Conservation (phyloP, 2,113 vertebrate species). For the Petrocephalus microphthalmus region DNA sequence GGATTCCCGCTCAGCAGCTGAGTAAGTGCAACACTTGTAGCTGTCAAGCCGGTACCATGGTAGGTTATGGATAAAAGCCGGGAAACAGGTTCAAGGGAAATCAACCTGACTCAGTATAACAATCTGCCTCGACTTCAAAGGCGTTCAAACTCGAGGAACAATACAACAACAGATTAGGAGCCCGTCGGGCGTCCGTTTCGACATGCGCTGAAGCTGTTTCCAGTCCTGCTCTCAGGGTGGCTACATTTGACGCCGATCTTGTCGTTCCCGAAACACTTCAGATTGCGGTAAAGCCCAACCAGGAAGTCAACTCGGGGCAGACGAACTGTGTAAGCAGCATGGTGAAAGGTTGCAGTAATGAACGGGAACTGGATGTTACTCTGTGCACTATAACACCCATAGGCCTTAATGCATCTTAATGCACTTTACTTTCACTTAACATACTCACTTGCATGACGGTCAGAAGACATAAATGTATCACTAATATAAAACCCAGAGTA, state of each 20-base stretch:
- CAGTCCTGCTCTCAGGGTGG: neutral
- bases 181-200: too few species aligned
- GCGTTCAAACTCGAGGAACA: neutral
- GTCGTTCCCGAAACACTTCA: neutral
- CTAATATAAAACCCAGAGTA: neutral
- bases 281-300: neutral
- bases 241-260: neutral
- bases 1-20: neutral
- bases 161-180: neutral
- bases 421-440: neutral
- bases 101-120: constrained; percentile 8
- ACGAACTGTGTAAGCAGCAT: neutral
- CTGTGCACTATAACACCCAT: neutral
- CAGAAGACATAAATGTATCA: neutral
- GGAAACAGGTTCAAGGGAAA: constrained; percentile 10
- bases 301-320: neutral
- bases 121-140: constrained; percentile 3
- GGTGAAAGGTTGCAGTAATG: neutral
- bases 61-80: constrained; percentile 10
- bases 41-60: neutral
- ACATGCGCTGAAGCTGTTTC: neutral
- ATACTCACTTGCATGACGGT: neutral
- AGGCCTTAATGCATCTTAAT: neutral
- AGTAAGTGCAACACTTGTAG: constrained; percentile 2
- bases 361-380: neutral